Conservation (phyloP, 1,140 invertebrate species). For the Brachionus manjavacas region DNA sequence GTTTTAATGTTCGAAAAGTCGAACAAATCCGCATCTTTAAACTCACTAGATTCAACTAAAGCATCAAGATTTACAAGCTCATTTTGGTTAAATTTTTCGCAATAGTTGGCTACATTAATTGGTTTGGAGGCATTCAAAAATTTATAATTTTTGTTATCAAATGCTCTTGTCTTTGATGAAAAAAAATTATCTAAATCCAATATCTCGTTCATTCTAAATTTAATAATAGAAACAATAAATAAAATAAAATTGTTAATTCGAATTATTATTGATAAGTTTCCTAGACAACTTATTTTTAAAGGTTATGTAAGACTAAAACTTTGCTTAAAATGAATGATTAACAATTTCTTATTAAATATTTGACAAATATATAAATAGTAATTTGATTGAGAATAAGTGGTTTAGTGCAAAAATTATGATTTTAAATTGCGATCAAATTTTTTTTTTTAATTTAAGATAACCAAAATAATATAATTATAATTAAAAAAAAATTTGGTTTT, state of each 20-base stretch:
- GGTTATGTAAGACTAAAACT: not conserved
- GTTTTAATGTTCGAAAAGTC: not conserved
- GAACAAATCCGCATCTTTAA: not conserved
- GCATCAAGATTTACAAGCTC: not conserved
- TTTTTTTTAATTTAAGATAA: no score
- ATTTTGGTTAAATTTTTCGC: not conserved
- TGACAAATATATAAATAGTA: no score
- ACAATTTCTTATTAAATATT: no score
- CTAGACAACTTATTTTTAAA: not conserved
- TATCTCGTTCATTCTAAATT: not conserved
- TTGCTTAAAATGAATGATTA: not conserved
- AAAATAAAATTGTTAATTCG: not conserved
- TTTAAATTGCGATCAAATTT: no score
- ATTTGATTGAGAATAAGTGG: no score
- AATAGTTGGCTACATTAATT: not conserved
- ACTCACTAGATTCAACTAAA: not conserved
- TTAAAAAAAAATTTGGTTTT: no score
- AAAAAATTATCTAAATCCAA: no score
- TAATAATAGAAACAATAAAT: not conserved
- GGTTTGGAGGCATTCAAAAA: not conserved
- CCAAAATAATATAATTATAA: no score
- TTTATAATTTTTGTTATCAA: no score
- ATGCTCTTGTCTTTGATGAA: no score
- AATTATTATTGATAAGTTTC: not conserved
- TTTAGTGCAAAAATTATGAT: no score